phyloP scores from a whole-genome alignment of 2,113 vertebrate species.

The Struthio camelus region DNA sequence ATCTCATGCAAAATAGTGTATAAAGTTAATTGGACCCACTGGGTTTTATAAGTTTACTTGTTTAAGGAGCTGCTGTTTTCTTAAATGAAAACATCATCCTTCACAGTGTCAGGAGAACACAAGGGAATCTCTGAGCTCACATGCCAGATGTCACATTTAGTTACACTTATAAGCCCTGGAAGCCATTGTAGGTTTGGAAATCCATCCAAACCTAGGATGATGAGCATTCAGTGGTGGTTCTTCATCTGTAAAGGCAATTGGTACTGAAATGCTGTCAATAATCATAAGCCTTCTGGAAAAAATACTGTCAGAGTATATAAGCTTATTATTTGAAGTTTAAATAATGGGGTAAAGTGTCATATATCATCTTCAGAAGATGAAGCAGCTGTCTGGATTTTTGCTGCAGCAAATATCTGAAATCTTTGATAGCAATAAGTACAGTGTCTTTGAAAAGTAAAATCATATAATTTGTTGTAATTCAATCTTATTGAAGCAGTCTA shows the following conservation, averaged over 20 bases:
- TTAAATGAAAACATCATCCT: conserved; percentile 10
- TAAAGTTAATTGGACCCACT: conserved; percentile 14
- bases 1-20: not conserved
- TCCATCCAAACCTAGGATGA: not conserved
- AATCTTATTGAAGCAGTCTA: not conserved
- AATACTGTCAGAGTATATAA: not conserved
- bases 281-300: not conserved
- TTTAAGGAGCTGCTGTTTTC: not conserved
- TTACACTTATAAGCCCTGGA: conserved; percentile 9
- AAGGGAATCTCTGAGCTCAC: not conserved
- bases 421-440: not conserved
- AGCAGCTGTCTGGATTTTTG: not conserved
- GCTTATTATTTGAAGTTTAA: not conserved
- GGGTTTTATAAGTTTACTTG: not conserved
- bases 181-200: not conserved
- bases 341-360: not conserved
- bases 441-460: not conserved
- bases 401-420: not conserved
- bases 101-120: not conserved
- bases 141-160: conserved; percentile 7
- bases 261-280: not conserved
- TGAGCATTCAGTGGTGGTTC: not conserved
- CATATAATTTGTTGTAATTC: not conserved
- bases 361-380: not conserved
- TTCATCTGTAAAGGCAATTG: not conserved